Base-by-base conservation (phyloP, 2,113 vertebrate species). In the Melanostigma gelatinosum region DNA sequence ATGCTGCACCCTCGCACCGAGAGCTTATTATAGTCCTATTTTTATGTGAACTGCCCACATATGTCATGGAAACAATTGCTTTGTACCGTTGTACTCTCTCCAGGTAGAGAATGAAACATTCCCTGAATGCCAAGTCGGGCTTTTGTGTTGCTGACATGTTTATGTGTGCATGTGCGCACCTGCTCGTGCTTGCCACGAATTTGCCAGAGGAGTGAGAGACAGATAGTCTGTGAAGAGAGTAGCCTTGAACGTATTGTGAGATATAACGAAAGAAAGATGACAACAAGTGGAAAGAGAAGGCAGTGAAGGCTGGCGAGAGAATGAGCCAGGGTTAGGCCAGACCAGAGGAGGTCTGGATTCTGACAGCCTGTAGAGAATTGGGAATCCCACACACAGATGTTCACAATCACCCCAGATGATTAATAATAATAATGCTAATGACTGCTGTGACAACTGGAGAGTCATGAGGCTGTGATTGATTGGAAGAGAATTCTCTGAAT, bases 351-450 rank as follows among this genome's bases (percentile, higher is more conserved):
- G 84, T 55, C 67, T 80, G 84, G 40, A 87, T 84, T 82, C 83
- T 55, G 54, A 88, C 64, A 86, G 86, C 44, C 68, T 73, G 76
- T 57, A 62, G 83, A 88, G 87, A 86, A 89, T 62, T 46, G 80
- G 85, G 68, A 85, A 86, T 92, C 89, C 92, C 85, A 73, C 79
- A 82, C 84, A 91, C 93, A 94, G 90, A 93, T 93, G 93, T 92
- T 94, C 85, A 79, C 83, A 80, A 89, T 93, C 64, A 67, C 62
- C 67, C 72, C 63, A 79, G 81, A 87, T 74, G 81, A 85, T 88
- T 85, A 82, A 89, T 86, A 85, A 80, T 81, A 85, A 78, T 79
- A 84, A 77, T 79, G 82, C 87, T 73, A 62, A 89, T 73, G 81
- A 76, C 57, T 29, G 46, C 70, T 20, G 48, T 82, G 88, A 84